Base-by-base conservation (phyloP, 2,888 invertebrate genomes). In the Luperina testacea region DNA sequence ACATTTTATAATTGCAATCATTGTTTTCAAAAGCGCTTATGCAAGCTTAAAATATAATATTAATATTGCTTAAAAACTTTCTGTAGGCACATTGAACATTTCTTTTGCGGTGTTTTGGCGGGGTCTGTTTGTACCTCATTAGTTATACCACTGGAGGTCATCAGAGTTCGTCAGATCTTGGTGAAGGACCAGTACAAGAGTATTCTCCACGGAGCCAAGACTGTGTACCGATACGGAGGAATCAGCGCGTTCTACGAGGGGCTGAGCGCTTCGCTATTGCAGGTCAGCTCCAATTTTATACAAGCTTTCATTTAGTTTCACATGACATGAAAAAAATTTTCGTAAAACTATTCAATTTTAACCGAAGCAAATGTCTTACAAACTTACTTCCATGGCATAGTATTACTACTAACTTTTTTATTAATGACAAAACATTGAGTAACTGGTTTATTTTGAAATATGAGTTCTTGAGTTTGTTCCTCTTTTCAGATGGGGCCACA, bases 151-250 rank as follows among this genome's bases (percentile, higher is more conserved):
- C 73, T 97, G 17, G 96, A 97, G 78, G 96, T 97, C 67, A 93
- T 97, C 45, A 90, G 96, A 59, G 93, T 95, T 0, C 90, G 96
- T 0, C 96, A 97, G 85, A 95, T 96, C 90, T n/a, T 96, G 0
- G 92, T 93, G 20, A 92, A 93, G 76, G 90, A 93, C 1, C 96
- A 96, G 80, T 97, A 96, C 84, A 90, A 81, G 1, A 95, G 95
- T 0, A 2, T 96, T 0, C 4, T 93, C 0, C 92, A 90, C 0
- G 96, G 96, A 0, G 94, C 95, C 1, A 87, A 68, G 32, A 90
- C 87, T 2, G 96, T 97, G 1, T 97, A 95, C 87, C 88, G 82
- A 2, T 86, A 89, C 1, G 96, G 96, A 0, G 96, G 96, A 0
- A 3, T 95, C 0, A 24, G 90, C 0, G 95, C 95, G 0, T 96